Evolutionary conservation across 2,888 invertebrate genomes (phyloP), one percentile per base, ranked within the genome.

Genomic region (Halictus ligatus): DNA sequence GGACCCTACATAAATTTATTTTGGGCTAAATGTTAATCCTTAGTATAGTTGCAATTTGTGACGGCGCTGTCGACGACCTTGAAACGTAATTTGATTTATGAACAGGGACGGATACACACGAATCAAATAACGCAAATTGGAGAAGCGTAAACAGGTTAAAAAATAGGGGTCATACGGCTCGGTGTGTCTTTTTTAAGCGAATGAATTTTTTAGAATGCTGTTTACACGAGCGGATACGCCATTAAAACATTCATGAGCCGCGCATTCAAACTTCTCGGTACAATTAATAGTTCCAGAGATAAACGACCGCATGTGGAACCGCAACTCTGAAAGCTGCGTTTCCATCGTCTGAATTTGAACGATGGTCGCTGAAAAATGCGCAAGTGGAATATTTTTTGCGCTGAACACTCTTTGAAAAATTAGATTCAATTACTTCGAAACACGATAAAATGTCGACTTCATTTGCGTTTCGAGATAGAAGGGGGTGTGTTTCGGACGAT

Each of bases 211-310:
- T 5, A 25, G 25, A 25, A 13, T 13, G 25, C 60, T 60, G 60
- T 60, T 60, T 60, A 60, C 60, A 29, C 15, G 60, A 1, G 25
- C 60, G 60, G 29, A 15, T 29, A 7, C 25, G 60, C 60, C 60
- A 60, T 60, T 60, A 60, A 60, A 60, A 25, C 60, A 25, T 60
- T 60, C 60, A 60, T 29, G 60, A 60, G 60, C 13, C 60, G 60
- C 13, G 60, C 60, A 60, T 60, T 25, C 25, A 60, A 60, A 60
- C 60, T 60, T 25, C 25, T 25, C 25, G 13, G 13, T 60, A 60
- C 60, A 60, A 60, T 60, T 60, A 60, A 60, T 60, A 60, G 60
- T 60, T 29, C 13, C 60, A 6, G 60, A 25, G 25, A 60, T 60
- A 60, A 60, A 60, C 29, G 60, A 13, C 25, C 60, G 25, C 25